Percentiles rank a stretch among this genome's conserved stretches.
phyloP scores from a whole-genome alignment of 2,888 invertebrate species.

The Lingula anatina region DNA sequence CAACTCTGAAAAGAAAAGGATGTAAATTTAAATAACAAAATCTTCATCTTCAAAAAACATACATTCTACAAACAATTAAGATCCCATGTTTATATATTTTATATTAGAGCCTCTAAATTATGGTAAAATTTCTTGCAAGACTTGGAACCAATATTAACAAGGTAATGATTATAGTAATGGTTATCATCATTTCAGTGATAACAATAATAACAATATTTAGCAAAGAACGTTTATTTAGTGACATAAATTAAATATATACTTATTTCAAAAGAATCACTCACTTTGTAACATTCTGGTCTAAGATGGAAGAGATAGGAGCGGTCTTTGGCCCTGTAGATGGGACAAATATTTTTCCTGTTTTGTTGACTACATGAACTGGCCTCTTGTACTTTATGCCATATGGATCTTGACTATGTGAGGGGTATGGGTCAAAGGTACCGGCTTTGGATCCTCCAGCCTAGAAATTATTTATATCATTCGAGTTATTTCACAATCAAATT shows the following conservation, averaged over 20 bases:
- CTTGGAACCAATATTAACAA: too few species aligned
- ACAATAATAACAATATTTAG: too few species aligned
- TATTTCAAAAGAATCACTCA: too few species aligned
- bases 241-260: neutral
- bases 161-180: too few species aligned
- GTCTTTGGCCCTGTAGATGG: conserved; percentile 49
- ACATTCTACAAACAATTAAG: too few species aligned
- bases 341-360: conserved; percentile 46
- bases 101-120: too few species aligned
- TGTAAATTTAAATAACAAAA: neutral
- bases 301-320: conserved; percentile 42
- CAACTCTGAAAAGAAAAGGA: conserved; percentile 29
- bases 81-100: too few species aligned
- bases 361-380: conserved; percentile 47
- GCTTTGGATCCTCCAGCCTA: conserved; percentile 49
- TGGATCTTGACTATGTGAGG: conserved; percentile 45
- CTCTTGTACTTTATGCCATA: conserved; percentile 33
- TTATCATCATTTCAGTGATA: too few species aligned
- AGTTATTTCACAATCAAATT: too few species aligned
- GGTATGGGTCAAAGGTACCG: conserved; percentile 51
- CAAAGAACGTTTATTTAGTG: too few species aligned
- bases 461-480: conserved; percentile 1
- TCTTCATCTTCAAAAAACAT: too few species aligned
- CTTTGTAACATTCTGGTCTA: conserved; percentile 46
- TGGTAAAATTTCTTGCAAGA: too few species aligned